phyloP scores from a whole-genome alignment of 2,797 vertebrate genomes.

The Kryptolebias ocellatus region DNA sequence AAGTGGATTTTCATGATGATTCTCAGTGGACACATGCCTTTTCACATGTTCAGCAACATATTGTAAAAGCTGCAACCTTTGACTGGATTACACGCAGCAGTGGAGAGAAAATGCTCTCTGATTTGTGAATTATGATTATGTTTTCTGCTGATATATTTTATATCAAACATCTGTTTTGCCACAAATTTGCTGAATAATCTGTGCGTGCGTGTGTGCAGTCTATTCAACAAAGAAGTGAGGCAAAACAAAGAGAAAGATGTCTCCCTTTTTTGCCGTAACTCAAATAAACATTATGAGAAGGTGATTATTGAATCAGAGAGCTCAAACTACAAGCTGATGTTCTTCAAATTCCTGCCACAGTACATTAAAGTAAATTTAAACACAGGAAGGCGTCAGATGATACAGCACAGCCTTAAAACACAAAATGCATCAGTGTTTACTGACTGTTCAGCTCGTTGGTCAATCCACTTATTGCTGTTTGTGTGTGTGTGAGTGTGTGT shows the following conservation, averaged over 20 bases:
- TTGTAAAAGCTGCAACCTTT: constrained; percentile 29
- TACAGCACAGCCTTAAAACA: too few species aligned
- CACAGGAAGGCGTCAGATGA: too few species aligned
- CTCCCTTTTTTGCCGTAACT: background rate
- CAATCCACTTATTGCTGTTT: too few species aligned
- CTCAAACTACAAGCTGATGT: too few species aligned
- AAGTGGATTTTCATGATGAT: constrained; percentile 35
- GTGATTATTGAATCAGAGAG: too few species aligned
- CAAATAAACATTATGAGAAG: too few species aligned
- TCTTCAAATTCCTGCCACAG: too few species aligned
- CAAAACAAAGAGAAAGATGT: constrained; percentile 18
- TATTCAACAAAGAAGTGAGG: constrained; percentile 37
- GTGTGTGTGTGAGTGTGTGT: too few species aligned
- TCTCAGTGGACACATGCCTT: background rate
- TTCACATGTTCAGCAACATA: constrained; percentile 15
- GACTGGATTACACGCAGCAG: constrained; percentile 33
- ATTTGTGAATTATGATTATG: background rate
- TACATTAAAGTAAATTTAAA: too few species aligned
- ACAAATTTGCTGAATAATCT: constrained; percentile 19
- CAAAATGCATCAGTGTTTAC: too few species aligned
- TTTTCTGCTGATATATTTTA: constrained; percentile 6
- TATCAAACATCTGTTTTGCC: background rate
- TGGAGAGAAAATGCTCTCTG: constrained; percentile 6
- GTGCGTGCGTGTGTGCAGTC: background rate
- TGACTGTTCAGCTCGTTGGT: too few species aligned